Percentiles rank a stretch among this genome's conserved stretches.
These are phyloP conservation scores for Eclectus roratus DNA, from an alignment of 2,113 vertebrate genomes.

Conservation along the genomic window DNA sequence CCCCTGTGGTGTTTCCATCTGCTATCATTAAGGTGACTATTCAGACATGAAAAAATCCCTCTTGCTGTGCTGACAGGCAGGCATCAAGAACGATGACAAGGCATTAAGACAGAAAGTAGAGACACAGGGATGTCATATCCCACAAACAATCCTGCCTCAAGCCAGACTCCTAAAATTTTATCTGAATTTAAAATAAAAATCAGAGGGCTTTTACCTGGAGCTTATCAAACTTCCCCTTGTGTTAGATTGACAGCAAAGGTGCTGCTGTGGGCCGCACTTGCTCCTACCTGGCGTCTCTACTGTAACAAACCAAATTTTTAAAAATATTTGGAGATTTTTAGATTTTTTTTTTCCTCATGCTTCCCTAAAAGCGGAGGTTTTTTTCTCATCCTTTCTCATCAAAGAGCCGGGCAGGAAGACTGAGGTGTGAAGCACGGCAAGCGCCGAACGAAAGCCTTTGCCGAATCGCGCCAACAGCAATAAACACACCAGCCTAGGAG, in stretches of 20 bases:
- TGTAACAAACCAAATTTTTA: not conserved
- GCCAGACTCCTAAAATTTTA: conserved; percentile 67
- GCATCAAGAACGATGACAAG: conserved; percentile 87
- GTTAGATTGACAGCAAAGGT: not conserved
- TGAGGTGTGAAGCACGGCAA: not conserved
- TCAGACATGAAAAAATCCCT: conserved; percentile 92
- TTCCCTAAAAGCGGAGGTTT: conserved; percentile 18
- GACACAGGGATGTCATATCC: conserved; percentile 73
- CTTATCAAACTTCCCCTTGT: conserved; percentile 44
- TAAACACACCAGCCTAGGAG: not conserved
- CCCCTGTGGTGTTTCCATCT: conserved; percentile 88
- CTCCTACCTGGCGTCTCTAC: conserved; percentile 60
- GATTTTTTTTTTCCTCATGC: not conserved
- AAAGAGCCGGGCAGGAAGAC: conserved; percentile 10
- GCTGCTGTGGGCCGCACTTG: not conserved
- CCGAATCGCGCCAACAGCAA: not conserved
- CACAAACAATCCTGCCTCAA: conserved; percentile 71
- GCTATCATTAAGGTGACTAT: conserved; percentile 93
- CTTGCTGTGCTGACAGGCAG: conserved; percentile 88
- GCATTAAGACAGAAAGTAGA: conserved; percentile 81
- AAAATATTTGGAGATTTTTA: not conserved
- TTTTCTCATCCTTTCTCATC: conserved; percentile 44
- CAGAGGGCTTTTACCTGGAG: conserved; percentile 55
- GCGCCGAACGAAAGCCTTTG: conserved; percentile 9
- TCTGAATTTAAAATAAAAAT: conserved; percentile 66